Percentiles rank a stretch among this genome's conserved stretches.
These are phyloP conservation scores for Octopus sinensis DNA, from an alignment of 1,140 invertebrate genomes.

Conservation along the genomic window DNA sequence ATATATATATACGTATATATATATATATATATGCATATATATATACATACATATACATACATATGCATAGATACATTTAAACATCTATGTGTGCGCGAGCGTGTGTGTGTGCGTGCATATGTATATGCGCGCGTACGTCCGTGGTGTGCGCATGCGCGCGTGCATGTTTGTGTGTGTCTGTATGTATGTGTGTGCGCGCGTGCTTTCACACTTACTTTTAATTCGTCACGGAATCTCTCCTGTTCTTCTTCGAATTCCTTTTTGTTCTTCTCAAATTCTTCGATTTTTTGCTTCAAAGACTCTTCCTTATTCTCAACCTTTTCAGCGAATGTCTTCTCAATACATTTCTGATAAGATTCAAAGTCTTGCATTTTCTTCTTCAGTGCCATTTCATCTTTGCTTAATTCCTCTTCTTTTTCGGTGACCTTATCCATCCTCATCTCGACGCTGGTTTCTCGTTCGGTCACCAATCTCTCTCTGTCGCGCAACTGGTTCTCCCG, in stretches of 20 bases:
- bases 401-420: slow-evolving; percentile 38
- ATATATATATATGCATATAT: too few relatives aligned
- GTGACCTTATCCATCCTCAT: slow-evolving; percentile 30
- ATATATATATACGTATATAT: too few relatives aligned
- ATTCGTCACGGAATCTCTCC: slow-evolving; percentile 40
- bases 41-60: too few relatives aligned
- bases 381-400: slow-evolving; percentile 11
- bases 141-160: too few relatives aligned
- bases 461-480: slow-evolving; percentile 37
- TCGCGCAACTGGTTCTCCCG: slow-evolving; percentile 43
- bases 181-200: neutral
- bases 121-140: too few relatives aligned
- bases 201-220: slow-evolving; percentile 31
- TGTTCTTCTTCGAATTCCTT: slow-evolving; percentile 36
- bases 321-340: slow-evolving; percentile 35
- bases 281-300: slow-evolving; percentile 22
- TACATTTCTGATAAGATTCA: slow-evolving; percentile 33
- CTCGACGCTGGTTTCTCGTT: slow-evolving; percentile 33
- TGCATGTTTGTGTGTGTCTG: neutral
- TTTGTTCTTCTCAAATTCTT: slow-evolving; percentile 31
- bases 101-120: too few relatives aligned
- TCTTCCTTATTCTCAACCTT: slow-evolving; percentile 34
- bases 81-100: too few relatives aligned
- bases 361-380: slow-evolving; percentile 23
- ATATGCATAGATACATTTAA: too few relatives aligned